Evolutionary conservation across 2,797 vertebrate genomes (phyloP).

Genomic region (Centroberyx gerrardi): DNA sequence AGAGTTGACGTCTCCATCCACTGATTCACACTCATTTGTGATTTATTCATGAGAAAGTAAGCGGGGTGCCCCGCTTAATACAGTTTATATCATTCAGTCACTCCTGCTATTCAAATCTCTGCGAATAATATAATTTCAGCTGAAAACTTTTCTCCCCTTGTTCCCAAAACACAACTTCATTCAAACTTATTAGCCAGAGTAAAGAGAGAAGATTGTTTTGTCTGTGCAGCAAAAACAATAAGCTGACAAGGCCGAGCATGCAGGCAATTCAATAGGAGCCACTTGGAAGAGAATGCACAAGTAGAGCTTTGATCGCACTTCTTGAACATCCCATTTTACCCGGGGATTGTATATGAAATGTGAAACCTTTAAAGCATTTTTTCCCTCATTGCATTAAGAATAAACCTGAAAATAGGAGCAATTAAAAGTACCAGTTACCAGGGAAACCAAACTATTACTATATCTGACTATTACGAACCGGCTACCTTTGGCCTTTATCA

Average conservation of each 20-base stretch:
- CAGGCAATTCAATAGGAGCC: not conserved
- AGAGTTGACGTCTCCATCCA: conserved; percentile 75
- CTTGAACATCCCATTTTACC: not conserved
- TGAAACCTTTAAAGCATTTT: conserved; percentile 3
- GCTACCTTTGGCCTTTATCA: not conserved
- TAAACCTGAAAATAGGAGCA: not conserved
- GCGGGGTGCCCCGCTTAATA: conserved; percentile 68
- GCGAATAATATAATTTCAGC: conserved; percentile 48
- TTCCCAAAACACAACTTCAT: conserved; percentile 50
- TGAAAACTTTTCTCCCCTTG: conserved; percentile 48
- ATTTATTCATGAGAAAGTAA: conserved; percentile 83
- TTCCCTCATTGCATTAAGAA: conserved; percentile 6
- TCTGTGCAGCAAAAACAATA: conserved; percentile 27
- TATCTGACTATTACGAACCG: not conserved
- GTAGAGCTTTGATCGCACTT: conserved; percentile 13
- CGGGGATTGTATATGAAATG: not conserved
- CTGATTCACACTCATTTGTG: conserved; percentile 72
- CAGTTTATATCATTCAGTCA: conserved; percentile 66
- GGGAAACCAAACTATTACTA: not conserved
- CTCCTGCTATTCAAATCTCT: conserved; percentile 58
- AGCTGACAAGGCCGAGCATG: conserved; percentile 41
- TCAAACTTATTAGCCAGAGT: conserved; percentile 42
- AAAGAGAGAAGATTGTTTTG: conserved; percentile 32
- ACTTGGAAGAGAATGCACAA: conserved; percentile 24
- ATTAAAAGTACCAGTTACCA: not conserved